These are phyloP conservation scores for Tupaia tana DNA, from an alignment of 2,113 vertebrate genomes.

Conservation along the genomic window DNA sequence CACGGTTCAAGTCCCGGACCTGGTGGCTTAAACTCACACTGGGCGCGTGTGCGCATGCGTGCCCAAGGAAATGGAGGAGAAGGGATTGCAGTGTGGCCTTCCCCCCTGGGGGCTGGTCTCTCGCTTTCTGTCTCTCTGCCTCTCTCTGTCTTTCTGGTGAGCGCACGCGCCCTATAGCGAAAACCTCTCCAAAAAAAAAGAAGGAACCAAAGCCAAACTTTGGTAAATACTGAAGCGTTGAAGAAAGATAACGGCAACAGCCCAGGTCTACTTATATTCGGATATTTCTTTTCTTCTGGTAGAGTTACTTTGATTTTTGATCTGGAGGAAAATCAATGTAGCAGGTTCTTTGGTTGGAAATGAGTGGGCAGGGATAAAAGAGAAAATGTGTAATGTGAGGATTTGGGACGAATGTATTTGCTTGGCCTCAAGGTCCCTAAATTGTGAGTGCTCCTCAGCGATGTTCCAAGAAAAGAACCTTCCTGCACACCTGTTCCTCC, in stretches of 20 bases:
- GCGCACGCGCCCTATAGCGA: no score
- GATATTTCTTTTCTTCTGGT: neutral
- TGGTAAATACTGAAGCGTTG: neutral
- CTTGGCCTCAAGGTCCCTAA: neutral
- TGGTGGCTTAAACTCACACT: no score
- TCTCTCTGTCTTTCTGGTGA: no score
- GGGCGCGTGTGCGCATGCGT: no score
- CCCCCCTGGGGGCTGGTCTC: no score
- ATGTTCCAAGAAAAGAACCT: neutral
- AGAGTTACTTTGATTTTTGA: conserved; percentile 34
- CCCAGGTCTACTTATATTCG: neutral
- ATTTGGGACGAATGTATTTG: neutral
- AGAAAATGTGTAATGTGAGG: neutral
- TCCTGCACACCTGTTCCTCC: neutral
- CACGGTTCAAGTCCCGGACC: no score
- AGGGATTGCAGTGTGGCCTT: no score
- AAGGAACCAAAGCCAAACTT: neutral
- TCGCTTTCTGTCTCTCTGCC: no score
- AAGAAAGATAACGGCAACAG: neutral
- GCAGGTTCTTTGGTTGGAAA: conserved; percentile 5
- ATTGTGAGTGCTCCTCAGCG: neutral
- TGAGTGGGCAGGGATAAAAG: neutral
- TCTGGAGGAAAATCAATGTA: neutral
- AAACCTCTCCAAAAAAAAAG: no score
- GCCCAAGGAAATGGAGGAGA: no score